phyloP scores from a whole-genome alignment of 2,888 invertebrate genomes.

The Prosapia bicincta region DNA sequence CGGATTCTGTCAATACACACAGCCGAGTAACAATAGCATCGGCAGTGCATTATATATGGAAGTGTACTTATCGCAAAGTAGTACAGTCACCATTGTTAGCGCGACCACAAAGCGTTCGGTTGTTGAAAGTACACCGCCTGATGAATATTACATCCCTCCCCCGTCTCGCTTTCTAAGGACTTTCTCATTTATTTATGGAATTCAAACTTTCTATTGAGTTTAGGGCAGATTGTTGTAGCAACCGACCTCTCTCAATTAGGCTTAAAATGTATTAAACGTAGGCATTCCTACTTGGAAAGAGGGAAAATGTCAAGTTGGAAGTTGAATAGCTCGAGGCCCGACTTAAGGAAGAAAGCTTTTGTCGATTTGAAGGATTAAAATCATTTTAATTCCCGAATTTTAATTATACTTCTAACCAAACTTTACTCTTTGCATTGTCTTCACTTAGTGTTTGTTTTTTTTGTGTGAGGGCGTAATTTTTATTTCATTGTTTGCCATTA shows the following conservation, averaged over 20 bases:
- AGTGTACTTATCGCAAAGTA: not conserved
- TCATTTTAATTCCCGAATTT: not conserved
- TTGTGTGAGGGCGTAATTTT: too few species aligned
- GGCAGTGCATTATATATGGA: not conserved
- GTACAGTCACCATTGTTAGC: not conserved
- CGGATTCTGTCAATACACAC: not conserved
- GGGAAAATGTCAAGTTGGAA: not conserved
- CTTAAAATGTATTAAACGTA: not conserved
- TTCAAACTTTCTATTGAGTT: not conserved
- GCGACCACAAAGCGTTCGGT: not conserved
- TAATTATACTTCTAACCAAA: not conserved
- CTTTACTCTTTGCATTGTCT: not conserved
- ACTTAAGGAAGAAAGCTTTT: not conserved
- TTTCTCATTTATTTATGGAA: not conserved
- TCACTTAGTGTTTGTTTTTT: not conserved
- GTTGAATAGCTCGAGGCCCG: not conserved
- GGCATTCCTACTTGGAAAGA: conserved; percentile 1
- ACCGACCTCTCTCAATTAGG: not conserved
- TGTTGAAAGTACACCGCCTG: not conserved
- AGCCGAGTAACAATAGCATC: not conserved
- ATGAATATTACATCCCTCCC: not conserved
- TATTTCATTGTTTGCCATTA: too few species aligned
- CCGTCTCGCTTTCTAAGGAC: not conserved
- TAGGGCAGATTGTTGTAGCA: not conserved
- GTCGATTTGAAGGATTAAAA: not conserved